These are phyloP conservation scores for Phyto melanocephala DNA, from an alignment of 2,888 invertebrate species.

Conservation along the genomic window DNA sequence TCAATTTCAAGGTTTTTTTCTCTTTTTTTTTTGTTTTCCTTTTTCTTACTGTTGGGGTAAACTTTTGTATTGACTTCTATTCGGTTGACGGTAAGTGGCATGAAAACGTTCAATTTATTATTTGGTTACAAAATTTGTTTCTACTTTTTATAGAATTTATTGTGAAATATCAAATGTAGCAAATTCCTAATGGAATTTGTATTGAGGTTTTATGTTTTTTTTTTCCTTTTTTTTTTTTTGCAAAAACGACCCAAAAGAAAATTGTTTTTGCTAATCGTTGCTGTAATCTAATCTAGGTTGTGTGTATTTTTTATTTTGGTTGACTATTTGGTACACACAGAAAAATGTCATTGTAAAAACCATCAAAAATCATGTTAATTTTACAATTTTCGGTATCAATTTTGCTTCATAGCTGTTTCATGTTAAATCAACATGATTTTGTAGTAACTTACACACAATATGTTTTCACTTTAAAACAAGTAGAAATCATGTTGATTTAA, in stretches of 20 bases:
- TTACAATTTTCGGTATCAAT: too few relatives aligned
- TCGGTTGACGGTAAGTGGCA: constrained; percentile 44
- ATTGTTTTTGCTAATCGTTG: constrained; percentile 10
- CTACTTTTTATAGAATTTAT: constrained; percentile 16
- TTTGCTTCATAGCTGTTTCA: too few relatives aligned
- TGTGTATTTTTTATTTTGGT: not conserved
- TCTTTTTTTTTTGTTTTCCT: not conserved
- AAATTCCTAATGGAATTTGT: constrained; percentile 33
- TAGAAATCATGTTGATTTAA: too few relatives aligned
- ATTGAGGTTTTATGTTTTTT: constrained; percentile 11
- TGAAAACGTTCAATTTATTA: constrained; percentile 58
- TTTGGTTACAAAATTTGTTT: constrained; percentile 36
- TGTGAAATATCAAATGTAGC: constrained; percentile 5
- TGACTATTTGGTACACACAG: too few relatives aligned
- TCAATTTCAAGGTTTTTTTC: constrained; percentile 41
- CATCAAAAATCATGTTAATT: too few relatives aligned
- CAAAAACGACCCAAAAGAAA: not conserved
- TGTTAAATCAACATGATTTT: too few relatives aligned
- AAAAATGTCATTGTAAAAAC: too few relatives aligned
- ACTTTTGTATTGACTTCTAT: constrained; percentile 38
- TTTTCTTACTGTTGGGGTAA: constrained; percentile 10
- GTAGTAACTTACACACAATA: too few relatives aligned
- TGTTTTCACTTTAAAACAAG: too few relatives aligned
- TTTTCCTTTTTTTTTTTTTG: not conserved
- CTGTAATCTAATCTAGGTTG: not conserved